A percentile compares a stretch with the other conserved stretches of the same genome.
Conservation (phyloP, 2,797 vertebrate genomes). For the Chaetodon trifasciatus region DNA sequence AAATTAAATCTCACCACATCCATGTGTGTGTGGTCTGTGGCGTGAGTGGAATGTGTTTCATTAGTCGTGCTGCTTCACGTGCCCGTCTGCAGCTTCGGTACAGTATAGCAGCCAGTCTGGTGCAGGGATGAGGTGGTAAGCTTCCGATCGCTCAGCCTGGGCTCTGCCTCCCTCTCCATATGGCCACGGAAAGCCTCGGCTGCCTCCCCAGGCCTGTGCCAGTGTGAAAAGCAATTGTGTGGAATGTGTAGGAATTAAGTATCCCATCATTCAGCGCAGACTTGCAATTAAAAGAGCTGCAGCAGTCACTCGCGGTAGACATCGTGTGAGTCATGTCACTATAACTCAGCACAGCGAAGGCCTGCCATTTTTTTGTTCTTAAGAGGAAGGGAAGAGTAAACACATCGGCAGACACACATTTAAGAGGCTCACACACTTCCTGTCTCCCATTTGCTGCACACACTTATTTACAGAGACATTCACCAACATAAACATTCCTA, state of each 20-base stretch:
- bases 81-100: conserved; percentile 73
- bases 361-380: conserved; percentile 56
- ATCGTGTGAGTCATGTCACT: conserved; percentile 88
- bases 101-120: conserved; percentile 59
- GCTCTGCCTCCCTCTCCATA: conserved; percentile 86
- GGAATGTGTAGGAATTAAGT: conserved; percentile 97
- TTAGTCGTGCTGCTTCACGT: conserved; percentile 84
- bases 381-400: conserved; percentile 45
- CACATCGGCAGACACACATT: conserved; percentile 34
- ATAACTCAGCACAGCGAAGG: conserved; percentile 85
- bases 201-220: conserved; percentile 90
- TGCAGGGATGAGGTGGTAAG: conserved; percentile 69
- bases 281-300: conserved; percentile 95
- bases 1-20: conserved; percentile 34
- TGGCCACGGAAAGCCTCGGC: conserved; percentile 87
- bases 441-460: conserved; percentile 35
- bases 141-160: conserved; percentile 89
- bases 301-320: conserved; percentile 90
- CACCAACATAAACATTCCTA: conserved; percentile 3
- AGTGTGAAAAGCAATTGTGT: conserved; percentile 94
- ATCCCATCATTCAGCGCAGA: conserved; percentile 96
- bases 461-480: conserved; percentile 41
- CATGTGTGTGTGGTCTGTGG: conserved; percentile 1
- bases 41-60: conserved; percentile 79
- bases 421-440: conserved; percentile 22